phyloP scores from a whole-genome alignment of 2,888 invertebrate species.

The Axea sp. region DNA sequence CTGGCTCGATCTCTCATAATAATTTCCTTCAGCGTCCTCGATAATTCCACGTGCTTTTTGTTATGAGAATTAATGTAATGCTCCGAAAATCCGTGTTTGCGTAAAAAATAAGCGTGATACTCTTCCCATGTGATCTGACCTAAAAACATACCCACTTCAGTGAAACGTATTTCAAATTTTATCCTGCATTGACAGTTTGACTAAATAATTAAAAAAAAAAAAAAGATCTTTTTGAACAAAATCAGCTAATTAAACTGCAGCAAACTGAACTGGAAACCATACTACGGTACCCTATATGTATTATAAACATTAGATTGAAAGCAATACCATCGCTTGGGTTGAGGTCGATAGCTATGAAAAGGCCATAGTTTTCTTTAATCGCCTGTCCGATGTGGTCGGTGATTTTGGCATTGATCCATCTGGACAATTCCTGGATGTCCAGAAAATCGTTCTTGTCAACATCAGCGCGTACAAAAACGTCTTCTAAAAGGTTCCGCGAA shows the following conservation, averaged over 20 bases:
- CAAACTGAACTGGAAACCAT: too few relatives aligned
- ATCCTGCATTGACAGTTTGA: too few relatives aligned
- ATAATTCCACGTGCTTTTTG: constrained; percentile 84
- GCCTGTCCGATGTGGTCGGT: constrained; percentile 85
- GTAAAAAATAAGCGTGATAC: constrained; percentile 87
- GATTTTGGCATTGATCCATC: constrained; percentile 85
- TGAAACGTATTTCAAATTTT: too few relatives aligned
- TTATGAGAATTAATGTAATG: constrained; percentile 84
- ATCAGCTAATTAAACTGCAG: too few relatives aligned
- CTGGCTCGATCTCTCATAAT: constrained; percentile 88
- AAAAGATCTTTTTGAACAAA: too few relatives aligned
- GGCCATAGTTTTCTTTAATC: constrained; percentile 84
- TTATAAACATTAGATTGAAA: too few relatives aligned
- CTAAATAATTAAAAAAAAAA: too few relatives aligned
- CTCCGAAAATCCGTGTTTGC: constrained; percentile 84
- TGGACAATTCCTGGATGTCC: constrained; percentile 83
- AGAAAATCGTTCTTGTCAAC: constrained; percentile 81
- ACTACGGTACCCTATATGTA: too few relatives aligned
- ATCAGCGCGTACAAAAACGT: constrained; percentile 82
- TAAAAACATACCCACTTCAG: too few relatives aligned
- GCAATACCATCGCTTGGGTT: constrained; percentile 85
- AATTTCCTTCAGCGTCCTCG: constrained; percentile 84
- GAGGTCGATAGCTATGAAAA: constrained; percentile 84
- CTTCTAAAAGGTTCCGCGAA: constrained; percentile 69
- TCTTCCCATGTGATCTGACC: constrained; percentile 89